Evolutionary conservation across 2,113 vertebrate species (phyloP).

Genomic region (Nycticryphes semicollaris): DNA sequence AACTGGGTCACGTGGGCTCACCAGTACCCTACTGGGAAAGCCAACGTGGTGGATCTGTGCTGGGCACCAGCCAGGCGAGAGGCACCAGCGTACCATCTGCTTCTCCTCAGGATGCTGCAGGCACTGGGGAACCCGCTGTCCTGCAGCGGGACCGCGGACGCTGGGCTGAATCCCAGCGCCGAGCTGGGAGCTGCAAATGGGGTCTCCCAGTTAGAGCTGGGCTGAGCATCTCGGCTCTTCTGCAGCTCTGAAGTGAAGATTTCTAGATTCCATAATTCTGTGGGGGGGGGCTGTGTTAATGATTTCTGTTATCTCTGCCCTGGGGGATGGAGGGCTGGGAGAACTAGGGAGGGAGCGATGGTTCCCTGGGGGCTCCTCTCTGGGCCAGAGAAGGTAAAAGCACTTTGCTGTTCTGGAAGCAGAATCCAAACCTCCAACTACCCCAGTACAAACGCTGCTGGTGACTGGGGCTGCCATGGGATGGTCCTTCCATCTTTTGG

Average conservation of each 20-base stretch:
- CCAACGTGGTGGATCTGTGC: not conserved
- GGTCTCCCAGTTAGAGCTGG: not conserved
- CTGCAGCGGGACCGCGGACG: not conserved
- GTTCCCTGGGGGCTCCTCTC: not conserved
- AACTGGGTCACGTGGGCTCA: not conserved
- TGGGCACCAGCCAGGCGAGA: not conserved
- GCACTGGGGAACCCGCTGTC: not conserved
- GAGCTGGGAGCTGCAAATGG: not conserved
- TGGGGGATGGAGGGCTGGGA: not conserved
- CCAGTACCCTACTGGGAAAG: not conserved
- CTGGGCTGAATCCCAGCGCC: not conserved
- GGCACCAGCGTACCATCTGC: not conserved
- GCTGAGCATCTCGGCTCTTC: rapidly evolving
- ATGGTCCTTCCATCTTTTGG: not conserved
- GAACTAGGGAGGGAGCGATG: rapidly evolving
- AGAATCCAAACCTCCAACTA: not conserved
- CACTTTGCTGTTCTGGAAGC: not conserved
- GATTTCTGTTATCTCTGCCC: rapidly evolving
- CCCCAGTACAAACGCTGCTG: not conserved
- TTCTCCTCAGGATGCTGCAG: not conserved
- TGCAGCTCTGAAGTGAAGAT: not conserved
- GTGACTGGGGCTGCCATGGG: not conserved
- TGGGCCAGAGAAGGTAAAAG: not conserved
- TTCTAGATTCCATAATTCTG: not conserved
- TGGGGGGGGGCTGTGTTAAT: rapidly evolving